phyloP scores from a whole-genome alignment of 2,797 vertebrate species.

The Crax fasciolata region DNA sequence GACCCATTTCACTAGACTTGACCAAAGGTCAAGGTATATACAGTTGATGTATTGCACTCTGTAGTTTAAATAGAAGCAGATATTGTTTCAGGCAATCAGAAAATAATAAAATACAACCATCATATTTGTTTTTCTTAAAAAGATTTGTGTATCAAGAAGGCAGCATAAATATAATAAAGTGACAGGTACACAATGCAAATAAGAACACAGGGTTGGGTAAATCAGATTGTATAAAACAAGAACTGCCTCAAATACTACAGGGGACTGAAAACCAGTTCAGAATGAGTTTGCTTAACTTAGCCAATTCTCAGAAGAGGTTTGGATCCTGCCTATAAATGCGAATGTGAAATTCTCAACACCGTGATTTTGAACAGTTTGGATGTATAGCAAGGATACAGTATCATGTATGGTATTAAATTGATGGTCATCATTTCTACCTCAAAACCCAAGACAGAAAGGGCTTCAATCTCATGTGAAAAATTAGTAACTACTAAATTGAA shows the following conservation, averaged over 20 bases:
- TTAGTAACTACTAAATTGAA: neutral
- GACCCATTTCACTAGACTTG: neutral
- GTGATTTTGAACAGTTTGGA: neutral
- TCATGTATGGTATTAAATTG: neutral
- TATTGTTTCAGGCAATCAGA: neutral
- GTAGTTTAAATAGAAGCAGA: neutral
- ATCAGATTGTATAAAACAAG: neutral
- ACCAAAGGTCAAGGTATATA: neutral
- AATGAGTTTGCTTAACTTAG: neutral
- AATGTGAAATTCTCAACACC: neutral
- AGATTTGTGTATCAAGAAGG: neutral
- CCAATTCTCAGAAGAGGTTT: neutral
- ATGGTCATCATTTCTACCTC: neutral
- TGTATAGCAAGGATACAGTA: neutral
- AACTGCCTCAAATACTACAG: neutral
- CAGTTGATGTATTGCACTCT: neutral
- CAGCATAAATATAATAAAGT: rapidly evolving
- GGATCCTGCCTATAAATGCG: neutral
- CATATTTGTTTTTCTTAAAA: neutral
- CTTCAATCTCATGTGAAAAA: neutral
- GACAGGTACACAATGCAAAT: neutral
- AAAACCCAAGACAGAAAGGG: neutral
- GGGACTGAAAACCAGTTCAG: neutral
- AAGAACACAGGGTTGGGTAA: neutral
- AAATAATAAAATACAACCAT: neutral